Conservation (phyloP, 2,797 vertebrate genomes). For the Hippopotamyrus pictus region DNA sequence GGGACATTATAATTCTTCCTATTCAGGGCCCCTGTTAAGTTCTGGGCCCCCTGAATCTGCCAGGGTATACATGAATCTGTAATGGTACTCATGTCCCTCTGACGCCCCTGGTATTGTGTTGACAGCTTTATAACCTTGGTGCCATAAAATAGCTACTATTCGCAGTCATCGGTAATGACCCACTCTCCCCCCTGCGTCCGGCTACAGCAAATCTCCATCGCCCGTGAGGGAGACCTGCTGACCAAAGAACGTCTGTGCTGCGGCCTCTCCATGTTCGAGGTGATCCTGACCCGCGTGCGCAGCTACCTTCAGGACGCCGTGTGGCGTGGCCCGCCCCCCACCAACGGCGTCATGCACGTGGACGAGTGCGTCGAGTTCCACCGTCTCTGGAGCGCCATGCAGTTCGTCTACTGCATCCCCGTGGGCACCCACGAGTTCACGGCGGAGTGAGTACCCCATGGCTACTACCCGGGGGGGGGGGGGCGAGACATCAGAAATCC, state of each 20-base stretch:
- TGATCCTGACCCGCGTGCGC: constrained; percentile 91
- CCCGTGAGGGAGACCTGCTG: constrained; percentile 92
- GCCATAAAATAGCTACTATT: too few species aligned
- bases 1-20: neutral
- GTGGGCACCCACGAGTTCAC: constrained; percentile 98
- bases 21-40: neutral
- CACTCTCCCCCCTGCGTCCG: neutral
- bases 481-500: neutral
- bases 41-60: neutral
- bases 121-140: neutral
- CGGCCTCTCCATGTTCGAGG: constrained; percentile 97
- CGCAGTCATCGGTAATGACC: too few species aligned
- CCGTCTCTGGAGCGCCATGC: constrained; percentile 98
- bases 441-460: constrained; percentile 75
- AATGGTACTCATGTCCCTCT: neutral
- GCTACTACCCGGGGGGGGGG: neutral
- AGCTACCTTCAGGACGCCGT: constrained; percentile 93
- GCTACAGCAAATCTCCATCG: constrained; percentile 93
- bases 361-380: constrained; percentile 98
- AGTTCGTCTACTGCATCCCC: constrained; percentile 97
- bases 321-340: constrained; percentile 92
- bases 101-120: neutral
- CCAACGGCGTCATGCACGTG: constrained; percentile 96
- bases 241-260: constrained; percentile 98
- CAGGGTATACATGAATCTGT: neutral